Evolutionary conservation across 1,140 invertebrate species (phyloP), one percentile per base, ranked within the genome.

Genomic region (Nephotettix cincticeps): DNA sequence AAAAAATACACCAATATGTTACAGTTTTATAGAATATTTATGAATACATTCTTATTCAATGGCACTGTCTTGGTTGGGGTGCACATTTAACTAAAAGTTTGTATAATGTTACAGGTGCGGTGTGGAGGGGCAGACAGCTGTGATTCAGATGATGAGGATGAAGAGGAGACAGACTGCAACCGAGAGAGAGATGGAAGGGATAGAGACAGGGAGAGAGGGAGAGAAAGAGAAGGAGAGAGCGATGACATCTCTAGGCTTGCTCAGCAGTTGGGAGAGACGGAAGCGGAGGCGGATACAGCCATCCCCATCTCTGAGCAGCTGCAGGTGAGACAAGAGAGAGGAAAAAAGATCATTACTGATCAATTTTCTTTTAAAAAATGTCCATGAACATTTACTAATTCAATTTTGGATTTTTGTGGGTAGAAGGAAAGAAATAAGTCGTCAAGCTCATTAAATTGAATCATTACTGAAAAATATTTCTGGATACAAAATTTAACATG

Each of bases 291-390:
- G 32, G 32, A 36, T 6, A 36, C 69, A 1, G 36, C 66, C 1
- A 67, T 75, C 19, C 64, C 74, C 13, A 75, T 75, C 29, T 76
- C 74, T 11, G 78, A 75, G 30, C 76, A 77, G 45, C 71, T 77
- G 17, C 77, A 78, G 74, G 77, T 78, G 61, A 13, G 43, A 36
- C 4, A 36, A 6, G 32, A 36, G 21, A 32, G 11, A 13, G 58
- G 27, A 51, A 51, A 4, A 36, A 14, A 36, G n/a, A n/a, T n/a
- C n/a, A n/a, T n/a, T n/a, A n/a, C n/a, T n/a, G n/a, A n/a, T n/a
- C n/a, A n/a, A n/a, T n/a, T n/a, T n/a, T n/a, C n/a, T n/a, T n/a
- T n/a, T n/a, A n/a, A n/a, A n/a, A n/a, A n/a, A n/a, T n/a, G n/a
- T n/a, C n/a, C n/a, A n/a, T n/a, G n/a, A n/a, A n/a, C n/a, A n/a